Percentiles rank a stretch among this genome's conserved stretches.
Conservation (phyloP, 1,140 invertebrate genomes). For the Berghia stephanieae region DNA sequence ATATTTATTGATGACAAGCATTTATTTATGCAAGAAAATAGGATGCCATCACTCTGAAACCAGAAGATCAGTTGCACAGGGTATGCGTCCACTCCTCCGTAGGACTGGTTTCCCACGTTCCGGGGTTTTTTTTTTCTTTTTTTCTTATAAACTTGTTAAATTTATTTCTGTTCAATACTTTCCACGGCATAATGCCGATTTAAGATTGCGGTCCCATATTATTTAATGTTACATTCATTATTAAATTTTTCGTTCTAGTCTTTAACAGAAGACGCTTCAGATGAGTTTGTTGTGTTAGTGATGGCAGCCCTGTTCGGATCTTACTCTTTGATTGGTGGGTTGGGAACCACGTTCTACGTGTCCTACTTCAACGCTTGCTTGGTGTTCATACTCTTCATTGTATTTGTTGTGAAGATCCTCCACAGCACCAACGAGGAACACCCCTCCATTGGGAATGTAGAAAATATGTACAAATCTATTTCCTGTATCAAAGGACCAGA, state of each 20-base stretch:
- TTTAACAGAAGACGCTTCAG: constrained; percentile 50
- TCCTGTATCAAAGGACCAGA: constrained; percentile 52
- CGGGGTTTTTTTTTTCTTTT: no score
- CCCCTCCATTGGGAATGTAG: constrained; percentile 42
- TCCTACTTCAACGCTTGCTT: constrained; percentile 66
- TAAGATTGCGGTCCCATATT: no score
- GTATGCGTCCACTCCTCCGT: no score
- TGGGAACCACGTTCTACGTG: constrained; percentile 67
- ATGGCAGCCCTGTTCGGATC: constrained; percentile 58
- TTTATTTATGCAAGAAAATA: no score
- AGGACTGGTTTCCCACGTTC: no score
- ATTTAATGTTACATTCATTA: no score
- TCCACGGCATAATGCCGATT: no score
- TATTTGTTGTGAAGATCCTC: constrained; percentile 55
- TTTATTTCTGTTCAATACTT: no score
- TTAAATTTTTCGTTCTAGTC: constrained; percentile 36
- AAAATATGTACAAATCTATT: constrained; percentile 49
- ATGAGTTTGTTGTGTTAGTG: constrained; percentile 51
- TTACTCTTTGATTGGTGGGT: constrained; percentile 65
- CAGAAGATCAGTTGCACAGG: no score
- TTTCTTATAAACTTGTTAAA: no score
- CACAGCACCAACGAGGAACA: constrained; percentile 46
- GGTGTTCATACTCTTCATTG: constrained; percentile 62
- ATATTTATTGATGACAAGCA: no score
- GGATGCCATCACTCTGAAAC: no score